Evolutionary conservation across 2,113 vertebrate genomes (phyloP), one percentile per base, ranked within the genome.

Genomic region (Channa argus): DNA sequence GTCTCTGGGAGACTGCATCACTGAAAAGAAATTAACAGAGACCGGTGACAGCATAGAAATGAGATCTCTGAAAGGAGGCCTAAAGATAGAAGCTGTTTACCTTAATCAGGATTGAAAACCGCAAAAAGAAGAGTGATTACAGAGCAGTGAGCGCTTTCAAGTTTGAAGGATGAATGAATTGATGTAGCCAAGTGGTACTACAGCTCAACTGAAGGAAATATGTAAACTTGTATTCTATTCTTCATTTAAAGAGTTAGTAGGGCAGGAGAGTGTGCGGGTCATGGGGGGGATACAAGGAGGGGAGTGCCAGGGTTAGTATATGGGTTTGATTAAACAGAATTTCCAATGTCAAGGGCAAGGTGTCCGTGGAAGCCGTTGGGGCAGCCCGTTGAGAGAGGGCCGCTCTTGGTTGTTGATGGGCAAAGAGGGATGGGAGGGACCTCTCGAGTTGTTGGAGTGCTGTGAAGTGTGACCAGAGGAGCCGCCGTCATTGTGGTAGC

Each of bases 281-380:
- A 58, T 38, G 14, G 55, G 68, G 41, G 5, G 59, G 84, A 69
- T 37, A 74, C 51, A 24, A 1, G 64, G 34, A 11, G 55, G 71
- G 47, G 44, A 38, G 74, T 77, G 88, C 62, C 14, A 46, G 63
- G 73, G 70, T 85, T 79, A 79, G 82, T 84, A 50, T 73, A 53
- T 46, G 83, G 72, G 72, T 71, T 70, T 47, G 80, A 77, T 43
- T 59, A 36, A 64, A 71, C 47, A 4, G 9, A 2, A 39, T 90
- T 78, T 90, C 82, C 68, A 15, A 55, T 83, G 88, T 95, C 93
- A 74, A 86, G 91, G 90, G 83, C 89, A 90, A 82, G 90, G 93
- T 71, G 93, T 94, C 83, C 96, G 90, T 38, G 95, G 96, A 84
- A 89, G 95, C 81, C 96, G 93, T 72, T 96, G 97, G 5, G 96